Conservation (phyloP, 1,140 invertebrate species). For the Pogonognathellus flavescens region DNA sequence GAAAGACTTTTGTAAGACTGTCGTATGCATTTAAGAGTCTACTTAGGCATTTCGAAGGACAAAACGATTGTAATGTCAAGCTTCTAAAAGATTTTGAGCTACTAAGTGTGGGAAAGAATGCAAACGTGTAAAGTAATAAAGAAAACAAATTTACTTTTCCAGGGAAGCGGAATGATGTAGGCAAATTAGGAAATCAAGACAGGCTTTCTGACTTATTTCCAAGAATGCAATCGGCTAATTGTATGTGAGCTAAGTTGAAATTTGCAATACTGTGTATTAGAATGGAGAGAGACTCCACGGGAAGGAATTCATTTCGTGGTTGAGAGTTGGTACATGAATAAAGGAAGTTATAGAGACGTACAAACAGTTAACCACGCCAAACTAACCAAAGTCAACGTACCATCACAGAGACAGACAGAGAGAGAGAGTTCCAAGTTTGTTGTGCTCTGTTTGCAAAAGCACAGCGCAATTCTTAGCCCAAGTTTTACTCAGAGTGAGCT, state of each 20-base stretch:
- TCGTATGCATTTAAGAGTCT: constrained; percentile 6
- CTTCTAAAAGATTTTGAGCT: neutral
- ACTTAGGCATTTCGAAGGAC: neutral
- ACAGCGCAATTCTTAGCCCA: no score
- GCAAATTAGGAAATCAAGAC: neutral
- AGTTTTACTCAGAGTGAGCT: no score
- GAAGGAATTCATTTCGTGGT: constrained; percentile 9
- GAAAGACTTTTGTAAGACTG: neutral
- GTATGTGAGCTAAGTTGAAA: neutral
- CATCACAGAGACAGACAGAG: no score
- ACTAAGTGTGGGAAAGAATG: neutral
- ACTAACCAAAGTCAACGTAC: no score
- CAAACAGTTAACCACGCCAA: no score
- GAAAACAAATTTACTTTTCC: neutral
- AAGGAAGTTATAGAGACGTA: neutral
- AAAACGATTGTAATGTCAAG: neutral
- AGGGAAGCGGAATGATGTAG: neutral
- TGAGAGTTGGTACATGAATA: neutral
- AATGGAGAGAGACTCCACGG: neutral
- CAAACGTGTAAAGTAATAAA: constrained; percentile 2
- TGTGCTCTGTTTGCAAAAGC: no score
- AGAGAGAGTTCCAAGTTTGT: no score
- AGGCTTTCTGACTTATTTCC: neutral
- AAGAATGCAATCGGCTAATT: constrained; percentile 21
- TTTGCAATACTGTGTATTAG: no score